A percentile compares a stretch with the other conserved stretches of the same genome.
phyloP scores from a whole-genome alignment of 2,888 invertebrate species.

The Eurois occulta region DNA sequence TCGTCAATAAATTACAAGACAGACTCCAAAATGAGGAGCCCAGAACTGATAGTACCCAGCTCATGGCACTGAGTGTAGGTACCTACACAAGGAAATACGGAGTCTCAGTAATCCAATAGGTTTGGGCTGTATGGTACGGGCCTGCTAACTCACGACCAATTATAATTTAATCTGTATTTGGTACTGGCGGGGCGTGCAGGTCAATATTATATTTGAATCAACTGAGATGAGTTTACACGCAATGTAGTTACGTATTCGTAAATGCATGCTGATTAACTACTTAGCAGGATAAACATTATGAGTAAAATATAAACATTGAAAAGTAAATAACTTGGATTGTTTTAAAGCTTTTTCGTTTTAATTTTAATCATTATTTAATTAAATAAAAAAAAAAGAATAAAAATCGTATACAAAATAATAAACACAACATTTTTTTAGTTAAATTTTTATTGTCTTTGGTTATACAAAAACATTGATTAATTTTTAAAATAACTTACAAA shows the following conservation, averaged over 20 bases:
- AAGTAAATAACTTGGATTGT: background rate
- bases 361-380: constrained; percentile 16
- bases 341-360: constrained; percentile 12
- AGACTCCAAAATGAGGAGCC: background rate
- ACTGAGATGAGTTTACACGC: background rate
- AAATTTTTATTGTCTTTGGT: constrained; percentile 91
- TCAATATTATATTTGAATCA: constrained; percentile 18
- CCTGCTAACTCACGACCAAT: constrained; percentile 40
- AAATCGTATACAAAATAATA: constrained; percentile 70
- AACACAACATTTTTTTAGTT: constrained; percentile 82
- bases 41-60: background rate
- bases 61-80: background rate
- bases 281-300: background rate
- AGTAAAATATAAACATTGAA: background rate
- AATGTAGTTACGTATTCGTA: background rate
- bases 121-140: too few species aligned
- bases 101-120: constrained; percentile 31
- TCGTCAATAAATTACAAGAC: background rate
- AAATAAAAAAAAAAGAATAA: constrained; percentile 25
- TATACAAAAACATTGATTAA: constrained; percentile 91
- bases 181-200: background rate
- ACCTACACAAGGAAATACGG: background rate
- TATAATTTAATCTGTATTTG: constrained; percentile 46
- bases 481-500: constrained; percentile 90
- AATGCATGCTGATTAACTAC: background rate